These are phyloP conservation scores for Erythrolamprus reginae DNA, from an alignment of 2,113 vertebrate genomes.

Conservation along the genomic window DNA sequence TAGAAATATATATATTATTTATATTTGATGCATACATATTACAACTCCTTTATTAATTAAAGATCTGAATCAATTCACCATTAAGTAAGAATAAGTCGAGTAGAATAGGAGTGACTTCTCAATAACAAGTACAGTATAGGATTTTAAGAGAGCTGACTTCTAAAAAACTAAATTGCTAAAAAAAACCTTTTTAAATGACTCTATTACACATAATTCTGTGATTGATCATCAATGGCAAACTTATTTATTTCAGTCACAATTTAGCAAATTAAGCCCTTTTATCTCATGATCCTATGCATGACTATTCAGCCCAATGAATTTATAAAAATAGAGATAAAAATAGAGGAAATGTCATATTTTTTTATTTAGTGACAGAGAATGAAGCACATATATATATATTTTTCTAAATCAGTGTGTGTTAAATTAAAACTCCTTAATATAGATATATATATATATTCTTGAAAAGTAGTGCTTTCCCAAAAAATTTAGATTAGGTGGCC, in stretches of 20 bases:
- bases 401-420: background rate
- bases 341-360: background rate
- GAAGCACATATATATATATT: background rate
- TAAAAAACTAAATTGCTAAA: background rate
- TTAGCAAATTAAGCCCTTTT: background rate
- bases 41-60: background rate
- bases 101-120: background rate
- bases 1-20: no score
- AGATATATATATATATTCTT: background rate
- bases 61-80: background rate
- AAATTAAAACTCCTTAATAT: background rate
- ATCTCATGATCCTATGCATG: background rate
- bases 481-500: background rate
- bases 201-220: background rate
- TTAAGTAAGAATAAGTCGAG: background rate
- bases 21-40: background rate
- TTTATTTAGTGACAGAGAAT: background rate
- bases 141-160: background rate
- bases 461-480: background rate
- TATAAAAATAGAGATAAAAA: background rate
- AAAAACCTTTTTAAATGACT: background rate
- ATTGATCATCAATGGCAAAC: background rate
- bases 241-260: background rate
- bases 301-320: background rate
- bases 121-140: background rate